Conservation (phyloP, 92 coral and sea anemone species). For the Diadumene lineata region DNA sequence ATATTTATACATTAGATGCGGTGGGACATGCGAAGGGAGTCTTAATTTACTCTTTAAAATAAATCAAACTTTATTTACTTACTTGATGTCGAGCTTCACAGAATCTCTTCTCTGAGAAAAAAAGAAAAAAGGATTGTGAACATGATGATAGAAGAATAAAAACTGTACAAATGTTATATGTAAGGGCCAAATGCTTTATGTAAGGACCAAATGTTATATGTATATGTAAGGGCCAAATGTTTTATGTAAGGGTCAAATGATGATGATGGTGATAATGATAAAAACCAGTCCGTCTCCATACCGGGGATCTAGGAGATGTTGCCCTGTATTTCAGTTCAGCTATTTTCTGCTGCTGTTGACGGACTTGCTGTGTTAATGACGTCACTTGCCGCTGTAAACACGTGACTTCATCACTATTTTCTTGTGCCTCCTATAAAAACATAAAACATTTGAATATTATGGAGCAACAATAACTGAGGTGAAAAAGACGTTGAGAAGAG, state of each 20-base stretch:
- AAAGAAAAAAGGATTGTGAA: background rate
- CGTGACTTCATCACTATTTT: conserved; percentile 78
- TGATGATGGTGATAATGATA: background rate
- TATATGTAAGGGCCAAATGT: too few species aligned
- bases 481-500: too few species aligned
- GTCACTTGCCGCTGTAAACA: conserved; percentile 76
- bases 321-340: conserved; percentile 71
- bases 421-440: conserved; percentile 77
- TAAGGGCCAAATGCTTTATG: too few species aligned
- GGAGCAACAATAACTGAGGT: background rate
- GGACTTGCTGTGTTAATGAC: conserved; percentile 75
- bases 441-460: background rate
- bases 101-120: conserved; percentile 28
- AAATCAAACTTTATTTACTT: too few species aligned
- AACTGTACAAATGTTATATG: too few species aligned
- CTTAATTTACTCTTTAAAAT: too few species aligned
- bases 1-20: too few species aligned
- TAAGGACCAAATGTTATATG: too few species aligned
- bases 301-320: conserved; percentile 28
- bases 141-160: too few species aligned
- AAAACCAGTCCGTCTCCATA: background rate
- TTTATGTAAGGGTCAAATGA: too few species aligned
- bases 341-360: conserved; percentile 84
- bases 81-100: conserved; percentile 60
- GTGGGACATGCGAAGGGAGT: too few species aligned